These are phyloP conservation scores for Drosophila seclusa DNA, from an alignment of 2,888 invertebrate genomes.

Conservation along the genomic window DNA sequence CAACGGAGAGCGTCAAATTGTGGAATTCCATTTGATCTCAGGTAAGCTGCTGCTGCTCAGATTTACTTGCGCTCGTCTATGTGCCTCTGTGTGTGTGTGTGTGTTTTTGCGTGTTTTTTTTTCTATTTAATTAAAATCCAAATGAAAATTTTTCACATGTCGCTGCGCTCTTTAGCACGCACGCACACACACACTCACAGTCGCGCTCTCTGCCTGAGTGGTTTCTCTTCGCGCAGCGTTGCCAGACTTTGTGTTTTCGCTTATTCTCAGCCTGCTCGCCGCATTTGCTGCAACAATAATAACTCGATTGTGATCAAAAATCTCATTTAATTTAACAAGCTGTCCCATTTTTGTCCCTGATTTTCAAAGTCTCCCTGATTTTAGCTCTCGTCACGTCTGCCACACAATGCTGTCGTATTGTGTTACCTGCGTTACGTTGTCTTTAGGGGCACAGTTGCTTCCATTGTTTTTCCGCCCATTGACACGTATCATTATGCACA, in stretches of 20 bases:
- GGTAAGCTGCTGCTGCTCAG: slow-evolving; percentile 25
- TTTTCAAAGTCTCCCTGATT: not conserved
- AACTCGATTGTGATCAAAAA: slow-evolving; percentile 7
- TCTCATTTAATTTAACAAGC: not conserved
- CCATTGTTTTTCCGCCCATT: slow-evolving; percentile 45
- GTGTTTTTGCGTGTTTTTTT: slow-evolving; percentile 1
- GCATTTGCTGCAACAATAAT: slow-evolving; percentile 12
- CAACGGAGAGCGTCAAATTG: slow-evolving; percentile 21
- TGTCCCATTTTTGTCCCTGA: not conserved
- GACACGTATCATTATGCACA: slow-evolving; percentile 55
- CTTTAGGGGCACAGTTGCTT: slow-evolving; percentile 32
- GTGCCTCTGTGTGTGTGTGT: not conserved
- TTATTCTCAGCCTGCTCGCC: slow-evolving; percentile 2
- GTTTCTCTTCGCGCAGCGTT: slow-evolving; percentile 22
- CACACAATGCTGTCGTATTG: slow-evolving; percentile 20
- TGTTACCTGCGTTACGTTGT: slow-evolving; percentile 59
- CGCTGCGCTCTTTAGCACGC: slow-evolving; percentile 16
- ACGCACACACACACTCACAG: not conserved
- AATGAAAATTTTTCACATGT: slow-evolving; percentile 42
- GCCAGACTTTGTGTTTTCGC: slow-evolving; percentile 19
- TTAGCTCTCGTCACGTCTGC: slow-evolving; percentile 2
- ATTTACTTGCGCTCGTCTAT: slow-evolving; percentile 15
- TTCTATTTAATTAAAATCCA: slow-evolving; percentile 42
- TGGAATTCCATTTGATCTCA: slow-evolving; percentile 31
- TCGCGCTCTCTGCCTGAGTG: slow-evolving; percentile 1